These are phyloP conservation scores for Agrochola litura DNA, from an alignment of 2,888 invertebrate species.

Conservation along the genomic window DNA sequence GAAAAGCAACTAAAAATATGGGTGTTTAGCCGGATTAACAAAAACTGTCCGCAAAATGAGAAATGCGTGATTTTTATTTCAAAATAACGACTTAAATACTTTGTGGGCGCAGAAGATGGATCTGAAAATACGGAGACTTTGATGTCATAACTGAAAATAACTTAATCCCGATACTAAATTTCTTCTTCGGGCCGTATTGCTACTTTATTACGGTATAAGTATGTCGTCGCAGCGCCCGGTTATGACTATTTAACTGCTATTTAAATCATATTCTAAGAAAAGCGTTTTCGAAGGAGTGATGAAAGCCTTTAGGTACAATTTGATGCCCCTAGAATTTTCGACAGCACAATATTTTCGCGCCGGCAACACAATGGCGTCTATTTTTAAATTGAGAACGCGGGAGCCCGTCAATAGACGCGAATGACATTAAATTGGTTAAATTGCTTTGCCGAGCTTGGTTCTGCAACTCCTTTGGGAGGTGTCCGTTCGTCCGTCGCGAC, in stretches of 20 bases:
- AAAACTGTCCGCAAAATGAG: slow-evolving; percentile 39
- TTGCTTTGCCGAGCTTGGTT: slow-evolving; percentile 86
- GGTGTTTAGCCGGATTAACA: slow-evolving; percentile 9
- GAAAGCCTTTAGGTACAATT: slow-evolving; percentile 48
- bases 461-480: slow-evolving; percentile 84
- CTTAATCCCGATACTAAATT: slow-evolving; percentile 66
- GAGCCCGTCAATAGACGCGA: slow-evolving; percentile 87
- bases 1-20: not conserved
- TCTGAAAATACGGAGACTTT: slow-evolving; percentile 58
- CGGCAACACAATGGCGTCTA: slow-evolving; percentile 84
- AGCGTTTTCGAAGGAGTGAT: slow-evolving; percentile 60
- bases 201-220: slow-evolving; percentile 83
- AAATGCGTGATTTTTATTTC: slow-evolving; percentile 32
- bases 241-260: slow-evolving; percentile 82
- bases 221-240: slow-evolving; percentile 77
- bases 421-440: slow-evolving; percentile 90
- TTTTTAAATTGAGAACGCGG: slow-evolving; percentile 88
- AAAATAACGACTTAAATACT: slow-evolving; percentile 36
- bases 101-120: slow-evolving; percentile 55
- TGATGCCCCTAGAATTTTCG: slow-evolving; percentile 54
- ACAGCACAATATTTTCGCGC: slow-evolving; percentile 76
- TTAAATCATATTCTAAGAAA: slow-evolving; percentile 85
- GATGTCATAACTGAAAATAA: slow-evolving; percentile 69
- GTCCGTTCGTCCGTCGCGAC: slow-evolving; percentile 73
- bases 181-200: slow-evolving; percentile 73